Conservation (phyloP, 2,797 vertebrate species). For the Setipinna tenuifilis region DNA sequence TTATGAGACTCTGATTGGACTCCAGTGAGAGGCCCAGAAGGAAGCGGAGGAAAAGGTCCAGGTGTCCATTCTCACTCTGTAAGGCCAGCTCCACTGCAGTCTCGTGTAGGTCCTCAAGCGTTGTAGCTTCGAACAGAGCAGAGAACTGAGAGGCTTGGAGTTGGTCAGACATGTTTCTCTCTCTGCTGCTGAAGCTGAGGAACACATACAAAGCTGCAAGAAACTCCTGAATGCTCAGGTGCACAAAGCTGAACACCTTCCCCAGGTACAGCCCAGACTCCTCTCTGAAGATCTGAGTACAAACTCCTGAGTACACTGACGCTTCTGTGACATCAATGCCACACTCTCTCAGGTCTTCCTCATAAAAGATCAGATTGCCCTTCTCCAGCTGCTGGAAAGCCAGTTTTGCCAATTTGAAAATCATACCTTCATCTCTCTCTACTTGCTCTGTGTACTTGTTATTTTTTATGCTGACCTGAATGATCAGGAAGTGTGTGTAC, state of each 20-base stretch:
- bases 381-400: not conserved
- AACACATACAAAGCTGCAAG: not conserved
- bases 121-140: not conserved
- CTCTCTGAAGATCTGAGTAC: slow-evolving; percentile 25
- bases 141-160: not conserved
- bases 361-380: not conserved
- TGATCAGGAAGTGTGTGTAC: slow-evolving; percentile 32
- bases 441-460: not conserved
- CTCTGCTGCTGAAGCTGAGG: not conserved
- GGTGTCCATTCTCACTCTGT: not conserved
- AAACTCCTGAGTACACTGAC: slow-evolving; percentile 29
- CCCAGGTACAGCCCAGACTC: slow-evolving; percentile 10
- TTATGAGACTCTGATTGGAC: not conserved
- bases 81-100: slow-evolving; percentile 3
- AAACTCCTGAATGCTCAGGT: slow-evolving; percentile 43
- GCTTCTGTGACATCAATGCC: slow-evolving; percentile 31
- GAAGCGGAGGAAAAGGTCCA: not conserved
- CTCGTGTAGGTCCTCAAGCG: not conserved
- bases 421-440: not conserved
- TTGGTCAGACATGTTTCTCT: not conserved
- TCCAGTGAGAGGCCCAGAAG: not conserved
- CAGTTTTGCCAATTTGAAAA: not conserved
- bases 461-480: not conserved
- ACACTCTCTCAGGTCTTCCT: not conserved
- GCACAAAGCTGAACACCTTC: slow-evolving; percentile 39